Base-by-base conservation (phyloP, 37 sponge, comb jelly and placozoan species). In the Chondrosia reniformis region DNA sequence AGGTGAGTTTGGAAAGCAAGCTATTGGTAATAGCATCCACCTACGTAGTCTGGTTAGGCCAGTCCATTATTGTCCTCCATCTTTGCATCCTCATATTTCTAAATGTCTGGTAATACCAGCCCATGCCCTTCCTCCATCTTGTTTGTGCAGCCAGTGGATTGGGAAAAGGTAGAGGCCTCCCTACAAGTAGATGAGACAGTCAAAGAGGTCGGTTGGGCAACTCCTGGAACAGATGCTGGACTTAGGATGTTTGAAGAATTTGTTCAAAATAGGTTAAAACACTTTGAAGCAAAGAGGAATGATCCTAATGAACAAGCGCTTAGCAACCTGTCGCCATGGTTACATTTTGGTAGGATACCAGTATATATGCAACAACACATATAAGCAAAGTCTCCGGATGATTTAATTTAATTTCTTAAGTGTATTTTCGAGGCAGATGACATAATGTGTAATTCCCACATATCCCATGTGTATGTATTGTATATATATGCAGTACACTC, bases 311-410 rank as follows among this genome's bases (percentile, higher is more conserved):
- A 42, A 15, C 38, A 84, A 59, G 80, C 75, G 0, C 38, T 84
- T 45, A 69, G 74, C 55, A 33, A 72, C 73, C 37, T 84, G 54
- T 78, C 80, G 4, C 79, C 85, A 31, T 78, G 80, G 85, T 30
- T 79, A 25, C 78, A 79, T 32, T 78, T 61, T 59, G 79, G 79
- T 62, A 21, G 34, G 78, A 57, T 33, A 9, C 59, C 32, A 41
- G 10, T 34, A 42, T 9, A 30, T 19, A 6, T n/a, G n/a, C n/a
- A n/a, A n/a, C n/a, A n/a, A n/a, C n/a, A n/a, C n/a, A n/a, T n/a
- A n/a, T n/a, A n/a, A n/a, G n/a, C n/a, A n/a, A n/a, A n/a, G n/a
- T n/a, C n/a, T n/a, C n/a, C n/a, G n/a, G n/a, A n/a, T n/a, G n/a
- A n/a, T n/a, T n/a, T n/a, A n/a, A n/a, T n/a, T n/a, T n/a, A n/a